Conservation (phyloP, 2,888 invertebrate species). For the Apodemia zela region DNA sequence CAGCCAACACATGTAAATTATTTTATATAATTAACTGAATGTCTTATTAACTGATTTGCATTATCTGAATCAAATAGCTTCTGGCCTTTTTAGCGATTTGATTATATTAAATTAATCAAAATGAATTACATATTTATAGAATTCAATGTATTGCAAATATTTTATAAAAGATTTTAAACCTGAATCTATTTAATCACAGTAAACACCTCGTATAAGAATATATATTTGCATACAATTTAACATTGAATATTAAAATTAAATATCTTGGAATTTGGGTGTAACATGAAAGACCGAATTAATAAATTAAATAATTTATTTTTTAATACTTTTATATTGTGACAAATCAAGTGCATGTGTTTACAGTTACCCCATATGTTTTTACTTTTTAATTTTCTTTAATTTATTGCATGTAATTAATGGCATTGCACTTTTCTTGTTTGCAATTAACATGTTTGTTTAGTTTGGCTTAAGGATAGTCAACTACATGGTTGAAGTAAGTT, state of each 20-base stretch:
- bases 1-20: not conserved
- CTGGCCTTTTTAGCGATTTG: not conserved
- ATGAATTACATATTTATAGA: not conserved
- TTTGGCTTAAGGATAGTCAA: conserved; percentile 4
- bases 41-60: not conserved
- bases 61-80: not conserved
- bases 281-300: not conserved
- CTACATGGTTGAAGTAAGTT: not conserved
- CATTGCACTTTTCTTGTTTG: conserved; percentile 23
- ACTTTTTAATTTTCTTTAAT: conserved; percentile 18
- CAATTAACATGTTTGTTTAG: conserved; percentile 19
- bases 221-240: not conserved
- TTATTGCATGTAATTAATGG: conserved; percentile 18
- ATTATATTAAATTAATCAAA: not conserved
- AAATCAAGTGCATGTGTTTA: conserved; percentile 23
- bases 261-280: not conserved
- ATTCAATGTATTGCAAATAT: not conserved
- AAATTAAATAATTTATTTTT: conserved; percentile 12
- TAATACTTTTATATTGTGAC: conserved; percentile 18
- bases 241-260: not conserved
- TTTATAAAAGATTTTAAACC: not conserved
- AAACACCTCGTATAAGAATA: not conserved
- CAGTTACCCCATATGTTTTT: conserved; percentile 25
- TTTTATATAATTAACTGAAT: not conserved
- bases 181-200: not conserved